These are phyloP conservation scores for Heterotis niloticus DNA, from an alignment of 2,113 vertebrate species.

Conservation along the genomic window DNA sequence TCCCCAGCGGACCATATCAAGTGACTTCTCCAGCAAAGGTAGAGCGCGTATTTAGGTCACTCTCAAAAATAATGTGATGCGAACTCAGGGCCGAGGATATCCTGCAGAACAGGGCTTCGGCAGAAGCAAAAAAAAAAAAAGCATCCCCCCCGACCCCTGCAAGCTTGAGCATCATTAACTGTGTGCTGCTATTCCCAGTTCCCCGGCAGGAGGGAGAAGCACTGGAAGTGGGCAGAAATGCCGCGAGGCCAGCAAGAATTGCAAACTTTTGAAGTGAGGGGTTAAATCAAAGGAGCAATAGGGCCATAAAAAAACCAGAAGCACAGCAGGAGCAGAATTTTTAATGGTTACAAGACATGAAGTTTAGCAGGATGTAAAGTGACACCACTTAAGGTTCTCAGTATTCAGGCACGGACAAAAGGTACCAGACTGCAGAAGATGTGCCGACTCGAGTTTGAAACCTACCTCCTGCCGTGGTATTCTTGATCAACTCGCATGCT, in stretches of 20 bases:
- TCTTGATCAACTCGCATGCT: no score
- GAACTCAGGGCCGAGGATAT: background rate
- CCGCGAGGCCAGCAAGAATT: conserved; percentile 25
- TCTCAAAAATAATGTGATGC: conserved; percentile 23
- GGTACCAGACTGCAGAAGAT: conserved; percentile 12
- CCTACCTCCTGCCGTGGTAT: no score
- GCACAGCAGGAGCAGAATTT: background rate
- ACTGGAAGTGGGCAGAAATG: conserved; percentile 21
- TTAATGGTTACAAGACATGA: background rate
- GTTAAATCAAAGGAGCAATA: conserved; percentile 19
- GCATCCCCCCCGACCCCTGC: no score
- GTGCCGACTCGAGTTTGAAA: no score
- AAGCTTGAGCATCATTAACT: conserved; percentile 30
- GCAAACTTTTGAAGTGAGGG: conserved; percentile 27
- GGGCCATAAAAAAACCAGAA: background rate
- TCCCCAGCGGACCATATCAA: background rate
- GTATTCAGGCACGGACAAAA: background rate
- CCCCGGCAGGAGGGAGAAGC: conserved; percentile 12
- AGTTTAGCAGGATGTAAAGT: conserved; percentile 10
- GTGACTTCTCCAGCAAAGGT: conserved; percentile 7
- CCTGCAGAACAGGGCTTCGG: conserved; percentile 13
- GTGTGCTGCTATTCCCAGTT: conserved; percentile 18
- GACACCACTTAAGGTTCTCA: background rate
- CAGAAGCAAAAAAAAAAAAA: conserved; percentile 9
- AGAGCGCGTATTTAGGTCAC: conserved; percentile 7